These are phyloP conservation scores for Onychostruthus taczanowskii DNA, from an alignment of 2,113 vertebrate genomes.

Conservation along the genomic window DNA sequence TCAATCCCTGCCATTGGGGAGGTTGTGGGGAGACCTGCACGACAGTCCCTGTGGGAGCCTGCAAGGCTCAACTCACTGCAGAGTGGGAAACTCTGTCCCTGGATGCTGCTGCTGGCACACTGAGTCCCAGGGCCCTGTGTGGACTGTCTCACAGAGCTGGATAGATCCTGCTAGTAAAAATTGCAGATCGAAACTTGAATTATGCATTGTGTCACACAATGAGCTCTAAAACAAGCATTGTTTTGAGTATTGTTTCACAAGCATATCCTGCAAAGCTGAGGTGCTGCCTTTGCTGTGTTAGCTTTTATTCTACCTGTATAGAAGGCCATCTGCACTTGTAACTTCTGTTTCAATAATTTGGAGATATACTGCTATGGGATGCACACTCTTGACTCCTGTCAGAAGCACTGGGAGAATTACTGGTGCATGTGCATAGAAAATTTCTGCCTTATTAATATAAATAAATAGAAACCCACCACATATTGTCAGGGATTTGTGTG, in stretches of 20 bases:
- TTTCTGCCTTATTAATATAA: background rate
- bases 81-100: background rate
- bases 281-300: background rate
- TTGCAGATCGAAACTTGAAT: fast-evolving
- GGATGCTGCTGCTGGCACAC: background rate
- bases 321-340: background rate
- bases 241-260: background rate
- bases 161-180: background rate
- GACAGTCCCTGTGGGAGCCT: background rate
- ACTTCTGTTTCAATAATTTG: background rate
- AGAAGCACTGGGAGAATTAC: background rate
- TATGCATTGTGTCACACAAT: background rate
- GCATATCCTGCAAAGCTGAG: background rate
- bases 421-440: background rate
- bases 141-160: background rate
- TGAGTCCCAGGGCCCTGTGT: fast-evolving
- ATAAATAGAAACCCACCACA: background rate
- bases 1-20: background rate
- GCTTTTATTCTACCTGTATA: background rate
- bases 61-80: background rate
- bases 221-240: background rate
- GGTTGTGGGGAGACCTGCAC: background rate
- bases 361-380: background rate
- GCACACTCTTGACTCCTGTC: background rate
- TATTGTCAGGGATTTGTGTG: background rate